These are phyloP conservation scores for Pogonomyrmex californicus DNA, from an alignment of 1,140 invertebrate species.

Conservation along the genomic window DNA sequence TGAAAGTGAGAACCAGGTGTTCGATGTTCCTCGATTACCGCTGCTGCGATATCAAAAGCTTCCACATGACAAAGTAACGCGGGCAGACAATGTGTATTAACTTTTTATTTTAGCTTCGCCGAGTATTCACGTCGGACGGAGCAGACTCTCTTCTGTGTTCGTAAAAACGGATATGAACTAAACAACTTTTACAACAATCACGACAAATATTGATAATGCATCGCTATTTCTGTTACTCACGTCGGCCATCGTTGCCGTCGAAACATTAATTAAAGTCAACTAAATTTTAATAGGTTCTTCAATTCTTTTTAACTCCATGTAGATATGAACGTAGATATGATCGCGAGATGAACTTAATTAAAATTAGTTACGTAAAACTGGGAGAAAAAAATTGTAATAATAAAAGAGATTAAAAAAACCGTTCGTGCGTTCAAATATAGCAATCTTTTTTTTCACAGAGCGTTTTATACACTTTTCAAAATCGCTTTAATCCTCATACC, in stretches of 20 bases:
- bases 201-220: slow-evolving; percentile 47
- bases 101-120: slow-evolving; percentile 51
- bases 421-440: not conserved
- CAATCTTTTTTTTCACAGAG: not conserved
- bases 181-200: slow-evolving; percentile 12
- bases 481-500: slow-evolving; percentile 12
- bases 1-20: slow-evolving; percentile 57
- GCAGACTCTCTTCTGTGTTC: slow-evolving; percentile 21
- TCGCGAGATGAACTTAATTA: not conserved
- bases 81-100: slow-evolving; percentile 54
- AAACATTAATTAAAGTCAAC: slow-evolving; percentile 39
- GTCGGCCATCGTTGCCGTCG: not conserved
- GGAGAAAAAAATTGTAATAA: not conserved
- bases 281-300: slow-evolving; percentile 22
- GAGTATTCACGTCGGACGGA: slow-evolving; percentile 53
- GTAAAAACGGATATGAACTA: slow-evolving; percentile 44
- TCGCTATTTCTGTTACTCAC: slow-evolving; percentile 16
- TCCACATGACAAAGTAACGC: slow-evolving; percentile 53
- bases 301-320: not conserved
- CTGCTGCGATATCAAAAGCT: slow-evolving; percentile 21
- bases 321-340: not conserved
- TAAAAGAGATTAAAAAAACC: not conserved
- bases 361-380: not conserved
- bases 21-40: slow-evolving; percentile 45
- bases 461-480: slow-evolving; percentile 17